phyloP scores from a whole-genome alignment of 2,113 vertebrate species.

The Deroptyus accipitrinus region DNA sequence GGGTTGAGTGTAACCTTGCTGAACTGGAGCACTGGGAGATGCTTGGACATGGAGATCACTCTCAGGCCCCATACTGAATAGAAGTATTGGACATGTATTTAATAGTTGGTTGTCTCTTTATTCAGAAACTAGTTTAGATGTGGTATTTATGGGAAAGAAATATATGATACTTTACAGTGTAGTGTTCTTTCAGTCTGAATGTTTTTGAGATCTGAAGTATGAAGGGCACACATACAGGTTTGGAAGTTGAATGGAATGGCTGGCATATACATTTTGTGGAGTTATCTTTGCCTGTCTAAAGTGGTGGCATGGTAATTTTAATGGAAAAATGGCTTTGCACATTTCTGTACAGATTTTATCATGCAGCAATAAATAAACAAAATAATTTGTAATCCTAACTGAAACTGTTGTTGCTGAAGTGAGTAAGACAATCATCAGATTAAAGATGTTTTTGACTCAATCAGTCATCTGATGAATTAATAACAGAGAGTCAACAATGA shows the following conservation, averaged over 20 bases:
- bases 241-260: neutral
- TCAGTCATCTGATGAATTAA: conserved; percentile 44
- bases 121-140: neutral
- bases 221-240: neutral
- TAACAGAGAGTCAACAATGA: neutral
- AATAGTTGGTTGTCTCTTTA: neutral
- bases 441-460: neutral
- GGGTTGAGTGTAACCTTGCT: neutral
- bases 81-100: neutral
- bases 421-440: neutral
- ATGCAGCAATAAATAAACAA: neutral
- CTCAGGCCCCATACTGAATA: neutral
- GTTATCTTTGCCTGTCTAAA: conserved; percentile 38
- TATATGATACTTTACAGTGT: neutral
- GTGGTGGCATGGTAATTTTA: neutral
- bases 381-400: neutral
- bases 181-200: conserved; percentile 10
- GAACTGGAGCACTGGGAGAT: neutral
- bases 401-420: neutral
- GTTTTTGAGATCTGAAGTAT: conserved; percentile 10
- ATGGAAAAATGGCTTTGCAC: conserved; percentile 5
- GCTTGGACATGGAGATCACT: neutral
- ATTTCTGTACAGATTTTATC: neutral
- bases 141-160: neutral
- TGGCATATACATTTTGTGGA: conserved; percentile 12